Evolutionary conservation across 2,797 vertebrate genomes (phyloP), one percentile per base, ranked within the genome.

Genomic region (Falco peregrinus): DNA sequence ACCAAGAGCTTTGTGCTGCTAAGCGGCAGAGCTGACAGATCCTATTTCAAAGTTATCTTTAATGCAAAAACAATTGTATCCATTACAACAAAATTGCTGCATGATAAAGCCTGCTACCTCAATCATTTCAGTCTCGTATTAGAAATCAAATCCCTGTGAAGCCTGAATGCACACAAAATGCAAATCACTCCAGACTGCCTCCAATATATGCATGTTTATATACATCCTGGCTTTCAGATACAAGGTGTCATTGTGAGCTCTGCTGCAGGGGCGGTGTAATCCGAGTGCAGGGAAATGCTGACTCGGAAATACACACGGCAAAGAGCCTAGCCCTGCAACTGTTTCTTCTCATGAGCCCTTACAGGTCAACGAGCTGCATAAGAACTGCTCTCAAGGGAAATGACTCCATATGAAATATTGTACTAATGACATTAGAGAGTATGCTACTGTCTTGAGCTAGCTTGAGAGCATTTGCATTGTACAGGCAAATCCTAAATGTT

Each of bases 11-110:
- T 92, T 93, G 92, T 97, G 85, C 70, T 71, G 73, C 95, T 73
- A 14, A 9, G 19, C 93, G 90, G 79, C 84, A 94, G 95, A 61
- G 77, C 71, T n/a, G 76, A 50, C 78, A 89, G 93, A 96, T 95
- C 94, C 77, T 69, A 59, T 97, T 97, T 98, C 95, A 93, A 96
- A 97, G 95, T 76, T 95, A 79, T 89, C 90, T 90, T 90, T 85
- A 96, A 93, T 78, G 87, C 89, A 95, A 93, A 96, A 90, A 14
- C 90, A 71, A 89, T 88, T 88, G 94, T 96, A 95, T 89, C 73
- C 64, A 56, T 79, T 96, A 92, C 96, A 96, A 92, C 80, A 50
- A 89, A 94, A 82, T 48, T 75, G 92, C 73, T 75, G 84, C 81
- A 84, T 89, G 92, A 94, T 67, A 75, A 81, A 79, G 70, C 79